phyloP scores from a whole-genome alignment of 1,140 invertebrate species.

The Maniola jurtina region DNA sequence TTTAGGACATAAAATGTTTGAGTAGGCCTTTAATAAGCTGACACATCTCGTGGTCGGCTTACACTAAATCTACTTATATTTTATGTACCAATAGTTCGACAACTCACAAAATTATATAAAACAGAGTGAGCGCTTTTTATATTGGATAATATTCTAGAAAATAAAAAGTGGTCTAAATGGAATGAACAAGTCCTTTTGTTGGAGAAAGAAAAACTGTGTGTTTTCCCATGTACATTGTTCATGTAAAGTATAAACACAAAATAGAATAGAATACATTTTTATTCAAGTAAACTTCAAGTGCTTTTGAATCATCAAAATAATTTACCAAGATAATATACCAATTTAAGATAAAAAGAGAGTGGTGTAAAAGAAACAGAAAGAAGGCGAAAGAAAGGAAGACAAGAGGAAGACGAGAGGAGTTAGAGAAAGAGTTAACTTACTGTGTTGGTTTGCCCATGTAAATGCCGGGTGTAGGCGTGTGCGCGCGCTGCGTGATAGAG shows the following conservation, averaged over 20 bases:
- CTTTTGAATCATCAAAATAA: no score
- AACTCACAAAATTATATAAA: constrained; percentile 24
- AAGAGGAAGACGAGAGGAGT: neutral
- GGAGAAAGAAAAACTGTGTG: no score
- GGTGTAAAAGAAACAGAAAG: neutral
- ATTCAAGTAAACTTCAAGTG: no score
- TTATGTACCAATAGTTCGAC: constrained; percentile 50
- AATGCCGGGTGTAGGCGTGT: constrained; percentile 98
- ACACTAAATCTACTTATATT: constrained; percentile 57
- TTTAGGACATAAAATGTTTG: constrained; percentile 35
- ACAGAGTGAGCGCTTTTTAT: constrained; percentile 28
- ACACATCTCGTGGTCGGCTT: constrained; percentile 38
- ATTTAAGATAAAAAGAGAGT: no score
- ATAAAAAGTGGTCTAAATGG: no score
- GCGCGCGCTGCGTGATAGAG: constrained; percentile 97
- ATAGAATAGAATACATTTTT: no score
- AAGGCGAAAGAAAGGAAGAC: neutral
- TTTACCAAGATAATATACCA: no score
- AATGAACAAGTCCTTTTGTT: no score
- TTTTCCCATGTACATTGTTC: no score
- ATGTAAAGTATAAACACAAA: no score
- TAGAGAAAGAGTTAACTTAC: constrained; percentile 62
- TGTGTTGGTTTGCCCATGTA: constrained; percentile 96
- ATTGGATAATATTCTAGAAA: constrained; percentile 11
- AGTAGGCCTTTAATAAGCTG: constrained; percentile 62